Evolutionary conservation across 1,140 invertebrate genomes (phyloP).

Genomic region (Drosophila lowei): DNA sequence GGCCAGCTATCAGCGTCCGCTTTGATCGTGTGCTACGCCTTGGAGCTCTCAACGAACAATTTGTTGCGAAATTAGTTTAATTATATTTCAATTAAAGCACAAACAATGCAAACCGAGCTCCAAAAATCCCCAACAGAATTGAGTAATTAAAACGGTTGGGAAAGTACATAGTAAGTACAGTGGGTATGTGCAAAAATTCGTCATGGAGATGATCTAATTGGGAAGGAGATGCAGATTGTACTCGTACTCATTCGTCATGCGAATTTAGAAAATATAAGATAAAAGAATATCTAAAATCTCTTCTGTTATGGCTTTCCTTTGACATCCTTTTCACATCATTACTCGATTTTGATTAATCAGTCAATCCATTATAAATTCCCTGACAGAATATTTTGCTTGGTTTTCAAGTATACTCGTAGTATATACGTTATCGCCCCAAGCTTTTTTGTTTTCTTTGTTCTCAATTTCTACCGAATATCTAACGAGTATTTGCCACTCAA

Average conservation of each 20-base stretch:
- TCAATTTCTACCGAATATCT: too few species aligned
- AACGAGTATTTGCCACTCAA: too few species aligned
- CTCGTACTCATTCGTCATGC: neutral
- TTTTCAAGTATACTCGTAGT: too few species aligned
- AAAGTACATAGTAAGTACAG: conserved; percentile 3
- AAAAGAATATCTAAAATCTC: too few species aligned
- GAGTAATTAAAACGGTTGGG: conserved; percentile 36
- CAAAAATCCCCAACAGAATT: conserved; percentile 1
- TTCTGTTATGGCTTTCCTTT: too few species aligned
- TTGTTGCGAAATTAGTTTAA: conserved; percentile 39
- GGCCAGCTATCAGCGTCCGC: neutral
- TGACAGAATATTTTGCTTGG: too few species aligned
- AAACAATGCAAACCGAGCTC: neutral
- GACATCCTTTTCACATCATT: too few species aligned
- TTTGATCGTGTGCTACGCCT: conserved; percentile 10
- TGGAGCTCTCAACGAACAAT: conserved; percentile 7
- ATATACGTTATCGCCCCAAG: too few species aligned
- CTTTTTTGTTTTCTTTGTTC: too few species aligned
- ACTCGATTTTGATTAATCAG: too few species aligned
- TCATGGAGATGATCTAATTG: conserved; percentile 13
- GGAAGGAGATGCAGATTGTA: conserved; percentile 14
- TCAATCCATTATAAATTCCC: too few species aligned
- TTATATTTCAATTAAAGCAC: conserved; percentile 27
- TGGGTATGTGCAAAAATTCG: neutral
- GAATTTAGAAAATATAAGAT: neutral